Evolutionary conservation across 1,140 invertebrate species (phyloP), one percentile per base, ranked within the genome.

Genomic region (Euwallacea fornicatus): DNA sequence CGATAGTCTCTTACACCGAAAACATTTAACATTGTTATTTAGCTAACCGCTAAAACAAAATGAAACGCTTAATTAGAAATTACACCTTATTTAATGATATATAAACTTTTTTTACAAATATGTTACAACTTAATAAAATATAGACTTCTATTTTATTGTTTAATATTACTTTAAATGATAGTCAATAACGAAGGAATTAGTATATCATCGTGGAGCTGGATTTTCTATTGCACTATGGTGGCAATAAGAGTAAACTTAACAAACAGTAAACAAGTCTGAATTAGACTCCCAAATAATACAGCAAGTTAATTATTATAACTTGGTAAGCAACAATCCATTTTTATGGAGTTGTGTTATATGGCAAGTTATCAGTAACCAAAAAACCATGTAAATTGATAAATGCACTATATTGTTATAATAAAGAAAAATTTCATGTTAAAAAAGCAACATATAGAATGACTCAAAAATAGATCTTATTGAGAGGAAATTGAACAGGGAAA

Each of bases 371-470:
- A 68, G 56, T 42, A 42, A 50, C 42, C 42, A 11, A 13, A 53
- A 60, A 68, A 68, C 33, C 53, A 58, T 56, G 47, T 58, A 53
- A 42, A 68, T 60, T 60, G 21, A 68, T 68, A 68, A 68, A 68
- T 68, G 66, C 66, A 68, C 21, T 59, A 60, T 11, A 10, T 47
- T 41, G 11, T 53, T 42, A 47, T 33, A 53, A 64, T 13, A 15
- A 33, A 13, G 6, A 16, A 8, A 16, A 13, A 62, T 42, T 64
- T 21, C 16, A 60, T 60, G 13, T 42, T 60, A 60, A 66, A 44
- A 66, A 33, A 43, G 53, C 53, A 55, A 66, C 50, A 7, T 66
- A 50, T 42, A 63, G 41, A 8, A 63, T 11, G 46, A 44, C 11
- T 13, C 60, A 56, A 55, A 55, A 42, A 16, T 15, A 56, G 7